Percentiles rank a stretch among this genome's conserved stretches.
phyloP scores from a whole-genome alignment of 2,113 vertebrate species.

The Mustelus asterias region DNA sequence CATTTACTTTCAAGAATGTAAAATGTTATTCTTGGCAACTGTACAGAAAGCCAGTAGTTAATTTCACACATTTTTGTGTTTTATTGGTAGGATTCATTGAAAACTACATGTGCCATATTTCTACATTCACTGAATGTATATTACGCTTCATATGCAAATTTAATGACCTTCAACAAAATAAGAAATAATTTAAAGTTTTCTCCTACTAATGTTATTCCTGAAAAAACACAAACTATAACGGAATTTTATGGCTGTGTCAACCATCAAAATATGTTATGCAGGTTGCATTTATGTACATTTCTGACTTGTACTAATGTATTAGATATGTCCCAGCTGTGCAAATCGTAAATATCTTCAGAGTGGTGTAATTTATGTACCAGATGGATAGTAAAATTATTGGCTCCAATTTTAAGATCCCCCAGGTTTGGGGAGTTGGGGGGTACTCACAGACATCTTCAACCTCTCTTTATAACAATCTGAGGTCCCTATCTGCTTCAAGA shows the following conservation, averaged over 20 bases:
- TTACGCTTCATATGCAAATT: background rate
- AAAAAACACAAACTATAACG: background rate
- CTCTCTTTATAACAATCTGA: too few species aligned
- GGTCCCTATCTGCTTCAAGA: too few species aligned
- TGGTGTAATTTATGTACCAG: background rate
- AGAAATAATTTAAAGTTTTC: background rate
- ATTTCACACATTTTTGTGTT: background rate
- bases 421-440: background rate
- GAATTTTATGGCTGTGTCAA: background rate
- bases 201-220: background rate
- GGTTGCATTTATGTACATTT: background rate
- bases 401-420: background rate
- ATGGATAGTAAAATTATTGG: background rate
- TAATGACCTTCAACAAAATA: background rate
- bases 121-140: background rate
- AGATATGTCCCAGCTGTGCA: background rate
- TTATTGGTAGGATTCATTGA: background rate
- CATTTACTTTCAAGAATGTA: background rate
- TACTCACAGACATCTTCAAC: too few species aligned
- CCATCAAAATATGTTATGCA: background rate
- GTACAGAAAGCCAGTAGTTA: background rate
- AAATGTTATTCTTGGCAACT: background rate
- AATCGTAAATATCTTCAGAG: background rate
- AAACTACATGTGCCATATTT: background rate
- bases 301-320: background rate